Base-by-base conservation (phyloP, 1,140 invertebrate species). In the Melanaphis sacchari region DNA sequence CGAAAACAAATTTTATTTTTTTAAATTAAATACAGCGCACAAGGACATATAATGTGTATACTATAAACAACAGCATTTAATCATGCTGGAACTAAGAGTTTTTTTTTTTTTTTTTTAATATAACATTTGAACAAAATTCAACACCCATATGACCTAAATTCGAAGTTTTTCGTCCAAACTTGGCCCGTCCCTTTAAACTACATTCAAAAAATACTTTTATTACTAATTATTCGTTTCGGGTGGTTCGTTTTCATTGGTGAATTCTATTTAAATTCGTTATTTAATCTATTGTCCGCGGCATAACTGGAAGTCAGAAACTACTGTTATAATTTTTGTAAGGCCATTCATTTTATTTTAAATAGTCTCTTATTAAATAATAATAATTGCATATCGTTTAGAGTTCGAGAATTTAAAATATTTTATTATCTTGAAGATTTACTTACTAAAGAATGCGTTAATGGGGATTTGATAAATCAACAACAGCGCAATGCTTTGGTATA, bases 61-160 rank as follows among this genome's bases (percentile, higher is more conserved):
- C n/a, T 66, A 66, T n/a, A 76, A 87, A 46, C 21, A 87, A 87
- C 41, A 2, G 43, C 24, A 18, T 85, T 85, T 85, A 87, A 87
- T 87, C n/a, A 38, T 38, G 21, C 85, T n/a, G 41, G 31, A 87
- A 87, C 85, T 46, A 46, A 87, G 85, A 49, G 31, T 8, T 41
- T 85, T 43, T 40, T 40, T 85, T 87, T 87, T 46, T n/a, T 49
- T 18, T n/a, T 31, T 46, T 49, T 49, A 88, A 87, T 76, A 76
- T 9, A n/a, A 52, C 22, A 54, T 54, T 89, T 26, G 36, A 89
- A 40, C 52, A 6, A 52, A 89, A 89, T 54, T 26, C 49, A 89
- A 89, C 49, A 89, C 90, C 40, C 90, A n/a, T 46, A 31, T 76
- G 40, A 91, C 90, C 90, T 36, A 91, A 91, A 91, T 91, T 76